Percentiles rank a stretch among this genome's conserved stretches.
Conservation (phyloP, 2,797 vertebrate genomes). For the Eulemur mongoz region DNA sequence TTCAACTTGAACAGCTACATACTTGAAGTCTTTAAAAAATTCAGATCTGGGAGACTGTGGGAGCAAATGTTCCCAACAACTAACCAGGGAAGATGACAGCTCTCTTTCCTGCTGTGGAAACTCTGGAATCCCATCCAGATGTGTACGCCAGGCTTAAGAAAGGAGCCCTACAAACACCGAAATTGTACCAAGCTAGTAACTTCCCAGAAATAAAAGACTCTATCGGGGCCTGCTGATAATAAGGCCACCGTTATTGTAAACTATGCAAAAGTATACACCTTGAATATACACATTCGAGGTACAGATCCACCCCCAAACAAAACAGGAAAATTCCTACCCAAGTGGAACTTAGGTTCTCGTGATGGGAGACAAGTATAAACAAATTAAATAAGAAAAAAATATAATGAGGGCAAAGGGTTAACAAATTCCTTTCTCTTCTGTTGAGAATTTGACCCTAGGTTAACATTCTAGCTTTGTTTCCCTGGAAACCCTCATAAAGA, state of each 20-base stretch:
- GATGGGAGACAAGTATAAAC: neutral
- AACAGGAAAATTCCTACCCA: neutral
- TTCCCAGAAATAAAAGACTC: neutral
- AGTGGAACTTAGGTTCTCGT: neutral
- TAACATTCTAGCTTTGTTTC: constrained; percentile 33
- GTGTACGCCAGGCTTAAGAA: neutral
- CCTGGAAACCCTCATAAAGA: constrained; percentile 48
- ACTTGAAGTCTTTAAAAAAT: neutral
- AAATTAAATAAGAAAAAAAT: neutral
- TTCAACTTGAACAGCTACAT: neutral
- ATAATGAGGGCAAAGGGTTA: neutral
- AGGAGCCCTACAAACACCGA: neutral
- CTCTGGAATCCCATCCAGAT: neutral
- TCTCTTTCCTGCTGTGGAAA: neutral
- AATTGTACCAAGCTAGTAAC: neutral
- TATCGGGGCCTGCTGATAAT: neutral
- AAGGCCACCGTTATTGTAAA: neutral
- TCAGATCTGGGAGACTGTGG: neutral
- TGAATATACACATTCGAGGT: neutral
- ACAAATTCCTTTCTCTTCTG: neutral
- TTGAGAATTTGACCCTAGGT: constrained; percentile 23
- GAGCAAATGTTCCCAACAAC: neutral
- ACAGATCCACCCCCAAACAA: neutral
- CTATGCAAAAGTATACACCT: neutral
- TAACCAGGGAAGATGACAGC: neutral